Conservation (phyloP, 2,888 invertebrate genomes). For the Andrena marginata region DNA sequence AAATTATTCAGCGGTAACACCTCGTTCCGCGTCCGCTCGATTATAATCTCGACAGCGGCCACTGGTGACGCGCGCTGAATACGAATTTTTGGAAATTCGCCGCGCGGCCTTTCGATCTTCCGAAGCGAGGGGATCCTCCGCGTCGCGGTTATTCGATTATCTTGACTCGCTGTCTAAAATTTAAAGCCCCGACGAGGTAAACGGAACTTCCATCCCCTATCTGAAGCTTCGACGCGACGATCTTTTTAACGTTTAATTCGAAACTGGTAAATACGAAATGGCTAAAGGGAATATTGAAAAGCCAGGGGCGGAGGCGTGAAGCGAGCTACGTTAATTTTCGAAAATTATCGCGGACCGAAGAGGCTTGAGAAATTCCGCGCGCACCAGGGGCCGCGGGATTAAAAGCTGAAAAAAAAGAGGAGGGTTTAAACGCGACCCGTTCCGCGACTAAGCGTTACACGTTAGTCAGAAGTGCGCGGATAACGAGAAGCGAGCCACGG, state of each 20-base stretch:
- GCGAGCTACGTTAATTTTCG: neutral
- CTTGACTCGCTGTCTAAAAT: too few relatives aligned
- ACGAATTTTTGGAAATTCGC: slow-evolving; percentile 36
- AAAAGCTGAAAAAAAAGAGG: neutral
- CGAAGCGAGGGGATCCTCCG: neutral
- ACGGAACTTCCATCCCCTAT: too few relatives aligned
- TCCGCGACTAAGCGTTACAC: slow-evolving; percentile 20
- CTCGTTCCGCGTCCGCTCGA: slow-evolving; percentile 59
- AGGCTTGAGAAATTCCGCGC: neutral
- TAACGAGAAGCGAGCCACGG: slow-evolving; percentile 15
- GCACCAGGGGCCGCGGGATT: neutral
- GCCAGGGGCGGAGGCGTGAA: neutral
- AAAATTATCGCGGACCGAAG: neutral
- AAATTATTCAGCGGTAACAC: slow-evolving; percentile 67
- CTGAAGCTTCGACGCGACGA: too few relatives aligned
- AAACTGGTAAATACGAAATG: neutral
- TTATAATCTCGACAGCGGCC: slow-evolving; percentile 59
- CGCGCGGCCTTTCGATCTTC: neutral
- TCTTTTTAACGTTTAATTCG: too few relatives aligned
- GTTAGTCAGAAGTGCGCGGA: slow-evolving; percentile 11
- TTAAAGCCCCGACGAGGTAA: too few relatives aligned
- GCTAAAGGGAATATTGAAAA: neutral
- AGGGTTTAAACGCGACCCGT: slow-evolving; percentile 12
- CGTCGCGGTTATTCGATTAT: too few relatives aligned
- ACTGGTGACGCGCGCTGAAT: slow-evolving; percentile 25